Conservation (phyloP, 1,140 invertebrate genomes). For the Oreohelix idahoensis region DNA sequence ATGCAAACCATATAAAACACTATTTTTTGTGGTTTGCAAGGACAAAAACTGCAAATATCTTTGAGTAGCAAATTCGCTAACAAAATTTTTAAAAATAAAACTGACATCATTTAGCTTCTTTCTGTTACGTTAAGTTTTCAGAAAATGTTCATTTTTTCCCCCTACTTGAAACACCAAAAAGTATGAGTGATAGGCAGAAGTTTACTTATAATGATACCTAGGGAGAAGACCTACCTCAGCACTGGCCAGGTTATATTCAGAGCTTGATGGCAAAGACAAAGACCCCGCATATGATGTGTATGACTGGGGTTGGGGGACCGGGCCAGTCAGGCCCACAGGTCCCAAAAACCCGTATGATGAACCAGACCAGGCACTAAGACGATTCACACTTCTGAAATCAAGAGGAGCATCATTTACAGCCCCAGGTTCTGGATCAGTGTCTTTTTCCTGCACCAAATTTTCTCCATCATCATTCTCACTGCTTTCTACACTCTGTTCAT, state of each 20-base stretch:
- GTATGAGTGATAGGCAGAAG: too few relatives aligned
- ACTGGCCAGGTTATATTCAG: conserved; percentile 27
- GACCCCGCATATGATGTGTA: not conserved
- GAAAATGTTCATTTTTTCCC: too few relatives aligned
- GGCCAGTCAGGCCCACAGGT: conserved; percentile 18
- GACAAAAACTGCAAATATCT: too few relatives aligned
- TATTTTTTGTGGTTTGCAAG: too few relatives aligned
- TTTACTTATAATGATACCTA: not conserved
- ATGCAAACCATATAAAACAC: too few relatives aligned
- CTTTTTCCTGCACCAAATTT: conserved; percentile 1
- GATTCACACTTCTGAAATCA: conserved; percentile 37
- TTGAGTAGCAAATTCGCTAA: too few relatives aligned
- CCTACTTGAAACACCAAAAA: too few relatives aligned
- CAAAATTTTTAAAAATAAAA: too few relatives aligned
- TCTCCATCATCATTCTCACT: not conserved
- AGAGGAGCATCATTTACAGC: conserved; percentile 38
- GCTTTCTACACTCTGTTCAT: not conserved
- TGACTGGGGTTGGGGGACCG: not conserved
- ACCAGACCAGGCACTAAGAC: conserved; percentile 10
- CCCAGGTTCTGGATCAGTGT: conserved; percentile 21
- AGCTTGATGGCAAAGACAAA: conserved; percentile 28
- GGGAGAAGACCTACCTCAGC: not conserved
- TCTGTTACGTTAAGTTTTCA: too few relatives aligned
- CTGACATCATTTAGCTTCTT: too few relatives aligned
- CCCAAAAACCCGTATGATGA: conserved; percentile 23